These are phyloP conservation scores for Lasaia peninsularis DNA, from an alignment of 1,140 invertebrate species.

Conservation along the genomic window DNA sequence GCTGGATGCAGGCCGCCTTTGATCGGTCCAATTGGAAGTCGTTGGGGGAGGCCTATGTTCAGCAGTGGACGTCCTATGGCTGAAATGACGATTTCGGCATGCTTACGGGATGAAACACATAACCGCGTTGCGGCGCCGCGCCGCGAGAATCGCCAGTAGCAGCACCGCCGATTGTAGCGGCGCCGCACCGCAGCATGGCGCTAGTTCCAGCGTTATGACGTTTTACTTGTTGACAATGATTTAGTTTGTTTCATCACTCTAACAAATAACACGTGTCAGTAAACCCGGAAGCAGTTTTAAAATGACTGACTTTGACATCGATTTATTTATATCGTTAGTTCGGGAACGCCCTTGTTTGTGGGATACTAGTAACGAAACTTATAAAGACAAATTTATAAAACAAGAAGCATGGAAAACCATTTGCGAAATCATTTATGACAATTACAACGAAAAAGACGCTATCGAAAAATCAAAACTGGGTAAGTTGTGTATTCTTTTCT, in stretches of 20 bases:
- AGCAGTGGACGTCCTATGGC: too few species aligned
- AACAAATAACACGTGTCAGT: too few species aligned
- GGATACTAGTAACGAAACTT: conserved; percentile 28
- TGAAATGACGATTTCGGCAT: too few species aligned
- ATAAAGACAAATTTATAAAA: conserved; percentile 29
- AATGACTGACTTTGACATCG: conserved; percentile 19
- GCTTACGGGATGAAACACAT: too few species aligned
- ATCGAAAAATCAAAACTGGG: conserved; percentile 28
- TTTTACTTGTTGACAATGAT: background rate
- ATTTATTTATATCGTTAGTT: conserved; percentile 26
- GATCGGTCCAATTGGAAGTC: too few species aligned
- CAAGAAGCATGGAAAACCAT: conserved; percentile 28
- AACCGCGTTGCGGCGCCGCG: too few species aligned
- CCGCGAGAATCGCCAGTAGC: too few species aligned
- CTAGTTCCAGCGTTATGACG: conserved; percentile 3
- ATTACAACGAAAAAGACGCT: conserved; percentile 25
- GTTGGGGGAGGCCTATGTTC: too few species aligned
- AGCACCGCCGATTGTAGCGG: background rate
- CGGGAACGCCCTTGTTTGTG: conserved; percentile 27
- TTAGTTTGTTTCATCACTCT: conserved; percentile 3
- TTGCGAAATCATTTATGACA: conserved; percentile 28
- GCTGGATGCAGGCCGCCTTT: too few species aligned
- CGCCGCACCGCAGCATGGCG: conserved; percentile 5
- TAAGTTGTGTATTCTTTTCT: conserved; percentile 1
- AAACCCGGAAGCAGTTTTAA: too few species aligned